phyloP scores from a whole-genome alignment of 1,140 invertebrate species.

The Hycleus cichorii region DNA sequence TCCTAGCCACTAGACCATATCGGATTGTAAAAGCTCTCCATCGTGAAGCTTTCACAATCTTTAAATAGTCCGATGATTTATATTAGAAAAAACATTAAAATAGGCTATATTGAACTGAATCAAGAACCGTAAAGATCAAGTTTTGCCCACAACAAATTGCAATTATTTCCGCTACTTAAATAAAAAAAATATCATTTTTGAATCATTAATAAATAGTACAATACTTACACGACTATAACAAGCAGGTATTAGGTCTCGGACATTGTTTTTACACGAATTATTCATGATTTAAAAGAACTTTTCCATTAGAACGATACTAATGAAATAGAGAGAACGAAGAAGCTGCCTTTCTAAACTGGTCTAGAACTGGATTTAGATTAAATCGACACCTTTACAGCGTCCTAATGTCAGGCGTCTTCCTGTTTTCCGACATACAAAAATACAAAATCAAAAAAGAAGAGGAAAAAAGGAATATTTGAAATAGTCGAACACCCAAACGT shows the following conservation, averaged over 20 bases:
- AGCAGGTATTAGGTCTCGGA: constrained; percentile 15
- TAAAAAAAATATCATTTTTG: too few relatives aligned
- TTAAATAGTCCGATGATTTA: too few relatives aligned
- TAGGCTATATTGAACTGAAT: too few relatives aligned
- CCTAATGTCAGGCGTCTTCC: constrained; percentile 19
- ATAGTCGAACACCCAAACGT: too few relatives aligned
- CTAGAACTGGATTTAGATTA: constrained; percentile 20
- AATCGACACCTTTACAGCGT: constrained; percentile 20
- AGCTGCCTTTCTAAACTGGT: background rate
- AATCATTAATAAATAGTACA: too few relatives aligned
- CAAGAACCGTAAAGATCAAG: too few relatives aligned
- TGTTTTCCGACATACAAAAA: constrained; percentile 1
- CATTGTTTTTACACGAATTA: constrained; percentile 7
- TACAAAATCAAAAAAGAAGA: background rate
- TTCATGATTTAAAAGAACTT: constrained; percentile 2
- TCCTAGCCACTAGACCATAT: constrained; percentile 38
- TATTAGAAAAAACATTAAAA: too few relatives aligned
- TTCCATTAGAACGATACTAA: background rate
- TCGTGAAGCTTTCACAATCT: too few relatives aligned
- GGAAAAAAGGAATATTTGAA: too few relatives aligned
- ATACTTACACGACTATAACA: constrained; percentile 24
- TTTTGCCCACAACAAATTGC: too few relatives aligned
- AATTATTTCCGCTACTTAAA: too few relatives aligned
- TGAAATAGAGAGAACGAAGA: background rate
- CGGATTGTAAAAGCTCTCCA: constrained; percentile 13